Evolutionary conservation across 2,797 vertebrate genomes (phyloP).

Genomic region (Zenarchopterus dispar): DNA sequence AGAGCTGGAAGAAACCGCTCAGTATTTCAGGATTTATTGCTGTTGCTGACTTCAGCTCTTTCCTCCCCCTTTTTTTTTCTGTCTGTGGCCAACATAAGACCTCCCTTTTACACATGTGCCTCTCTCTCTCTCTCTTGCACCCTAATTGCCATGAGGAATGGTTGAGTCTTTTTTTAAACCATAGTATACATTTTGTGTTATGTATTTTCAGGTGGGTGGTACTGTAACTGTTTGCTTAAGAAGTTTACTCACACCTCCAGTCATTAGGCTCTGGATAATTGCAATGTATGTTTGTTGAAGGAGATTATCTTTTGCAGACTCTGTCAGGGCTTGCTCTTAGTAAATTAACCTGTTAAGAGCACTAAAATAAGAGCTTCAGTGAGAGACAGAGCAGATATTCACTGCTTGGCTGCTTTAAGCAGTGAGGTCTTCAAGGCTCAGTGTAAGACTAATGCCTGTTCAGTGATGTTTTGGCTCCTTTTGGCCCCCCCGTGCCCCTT

Average conservation of each 20-base stretch:
- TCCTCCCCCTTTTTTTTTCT: constrained; percentile 40
- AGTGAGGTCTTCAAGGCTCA: constrained; percentile 61
- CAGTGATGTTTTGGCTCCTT: constrained; percentile 72
- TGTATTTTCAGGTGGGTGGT: constrained; percentile 69
- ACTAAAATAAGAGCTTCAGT: constrained; percentile 37
- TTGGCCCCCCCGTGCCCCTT: constrained; percentile 45
- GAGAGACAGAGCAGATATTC: constrained; percentile 63
- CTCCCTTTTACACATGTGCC: constrained; percentile 68
- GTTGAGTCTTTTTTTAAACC: constrained; percentile 63
- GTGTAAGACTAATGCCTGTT: constrained; percentile 60
- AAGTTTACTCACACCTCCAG: constrained; percentile 73
- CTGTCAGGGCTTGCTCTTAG: constrained; percentile 55
- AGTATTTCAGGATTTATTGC: constrained; percentile 75
- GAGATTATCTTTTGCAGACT: constrained; percentile 65
- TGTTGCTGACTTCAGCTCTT: constrained; percentile 76
- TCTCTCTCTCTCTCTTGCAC: constrained; percentile 44
- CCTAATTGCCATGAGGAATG: constrained; percentile 75
- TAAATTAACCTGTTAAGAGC: constrained; percentile 34
- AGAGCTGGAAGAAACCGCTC: constrained; percentile 66
- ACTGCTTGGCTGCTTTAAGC: constrained; percentile 45
- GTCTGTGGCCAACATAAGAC: constrained; percentile 60
- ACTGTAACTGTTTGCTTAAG: constrained; percentile 67
- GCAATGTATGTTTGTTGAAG: constrained; percentile 67
- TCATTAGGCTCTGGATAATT: constrained; percentile 76
- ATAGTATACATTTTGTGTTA: constrained; percentile 65